These are phyloP conservation scores for Eubasilissa regina DNA, from an alignment of 1,140 invertebrate genomes.

Conservation along the genomic window DNA sequence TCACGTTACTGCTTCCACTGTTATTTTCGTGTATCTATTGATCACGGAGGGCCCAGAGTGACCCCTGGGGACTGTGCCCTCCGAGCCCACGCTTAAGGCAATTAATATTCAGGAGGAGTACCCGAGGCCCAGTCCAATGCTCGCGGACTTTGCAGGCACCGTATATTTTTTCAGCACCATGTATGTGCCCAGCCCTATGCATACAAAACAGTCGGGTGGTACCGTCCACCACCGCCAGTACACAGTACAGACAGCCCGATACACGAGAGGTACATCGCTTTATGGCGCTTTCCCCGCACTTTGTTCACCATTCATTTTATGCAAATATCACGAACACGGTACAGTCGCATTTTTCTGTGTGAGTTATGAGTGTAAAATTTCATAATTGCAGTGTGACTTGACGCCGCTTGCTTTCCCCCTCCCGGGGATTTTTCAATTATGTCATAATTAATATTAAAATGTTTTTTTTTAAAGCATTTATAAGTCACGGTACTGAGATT, in stretches of 20 bases:
- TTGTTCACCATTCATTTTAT: conserved; percentile 30
- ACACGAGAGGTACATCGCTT: conserved; percentile 26
- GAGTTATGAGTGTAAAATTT: conserved; percentile 25
- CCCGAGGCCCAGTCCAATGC: conserved; percentile 42
- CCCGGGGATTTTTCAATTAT: no score
- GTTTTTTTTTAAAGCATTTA: no score
- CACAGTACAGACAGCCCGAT: not conserved
- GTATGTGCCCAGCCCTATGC: conserved; percentile 36
- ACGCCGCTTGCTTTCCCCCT: not conserved
- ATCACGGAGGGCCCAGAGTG: conserved; percentile 11
- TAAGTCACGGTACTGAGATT: no score
- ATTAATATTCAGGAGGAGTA: conserved; percentile 45
- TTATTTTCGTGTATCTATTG: conserved; percentile 28
- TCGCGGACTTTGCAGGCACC: conserved; percentile 49
- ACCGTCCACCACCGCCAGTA: not conserved
- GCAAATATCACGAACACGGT: conserved; percentile 22
- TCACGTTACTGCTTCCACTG: conserved; percentile 13
- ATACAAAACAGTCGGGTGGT: conserved; percentile 36
- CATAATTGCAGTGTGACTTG: conserved; percentile 7
- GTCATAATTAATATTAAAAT: no score
- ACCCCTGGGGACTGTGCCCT: conserved; percentile 18
- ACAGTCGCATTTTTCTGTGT: conserved; percentile 26
- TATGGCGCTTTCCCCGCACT: conserved; percentile 34
- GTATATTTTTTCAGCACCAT: conserved; percentile 44
- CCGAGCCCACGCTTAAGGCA: conserved; percentile 22